A percentile compares a stretch with the other conserved stretches of the same genome.
Conservation (phyloP, 2,888 invertebrate species). For the Melinopterus prodromus region DNA sequence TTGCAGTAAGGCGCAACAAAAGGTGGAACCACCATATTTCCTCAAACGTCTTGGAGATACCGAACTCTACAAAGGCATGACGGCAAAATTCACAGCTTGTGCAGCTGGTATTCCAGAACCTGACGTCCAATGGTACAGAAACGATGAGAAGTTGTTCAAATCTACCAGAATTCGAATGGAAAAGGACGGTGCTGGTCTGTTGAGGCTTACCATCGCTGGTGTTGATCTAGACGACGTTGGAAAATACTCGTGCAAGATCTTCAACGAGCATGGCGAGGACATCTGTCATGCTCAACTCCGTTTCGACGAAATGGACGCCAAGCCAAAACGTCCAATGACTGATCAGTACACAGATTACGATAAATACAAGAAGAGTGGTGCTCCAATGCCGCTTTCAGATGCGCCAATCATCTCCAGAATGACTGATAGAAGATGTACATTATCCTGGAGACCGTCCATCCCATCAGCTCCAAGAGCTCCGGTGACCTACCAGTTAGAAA, state of each 20-base stretch:
- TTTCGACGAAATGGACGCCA: conserved; percentile 75
- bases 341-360: conserved; percentile 88
- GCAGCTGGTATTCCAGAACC: conserved; percentile 88
- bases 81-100: conserved; percentile 93
- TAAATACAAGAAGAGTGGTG: conserved; percentile 81
- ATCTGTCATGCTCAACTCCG: conserved; percentile 80
- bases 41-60: conserved; percentile 89
- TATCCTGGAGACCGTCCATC: conserved; percentile 95
- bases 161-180: conserved; percentile 85
- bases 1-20: conserved; percentile 74
- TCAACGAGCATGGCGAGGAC: conserved; percentile 86
- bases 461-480: conserved; percentile 85
- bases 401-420: conserved; percentile 92
- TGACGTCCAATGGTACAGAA: conserved; percentile 86
- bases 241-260: conserved; percentile 82
- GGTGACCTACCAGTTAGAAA: conserved; percentile 94
- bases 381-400: conserved; percentile 88
- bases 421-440: conserved; percentile 86
- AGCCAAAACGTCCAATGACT: conserved; percentile 71
- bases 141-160: conserved; percentile 80
- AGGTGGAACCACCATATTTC: conserved; percentile 86
- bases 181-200: conserved; percentile 80
- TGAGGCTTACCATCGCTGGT: conserved; percentile 82
- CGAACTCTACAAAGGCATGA: conserved; percentile 86
- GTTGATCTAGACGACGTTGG: conserved; percentile 85